Base-by-base conservation (phyloP, 92 coral and sea anemone species). In the Isaurus tuberculatus region DNA sequence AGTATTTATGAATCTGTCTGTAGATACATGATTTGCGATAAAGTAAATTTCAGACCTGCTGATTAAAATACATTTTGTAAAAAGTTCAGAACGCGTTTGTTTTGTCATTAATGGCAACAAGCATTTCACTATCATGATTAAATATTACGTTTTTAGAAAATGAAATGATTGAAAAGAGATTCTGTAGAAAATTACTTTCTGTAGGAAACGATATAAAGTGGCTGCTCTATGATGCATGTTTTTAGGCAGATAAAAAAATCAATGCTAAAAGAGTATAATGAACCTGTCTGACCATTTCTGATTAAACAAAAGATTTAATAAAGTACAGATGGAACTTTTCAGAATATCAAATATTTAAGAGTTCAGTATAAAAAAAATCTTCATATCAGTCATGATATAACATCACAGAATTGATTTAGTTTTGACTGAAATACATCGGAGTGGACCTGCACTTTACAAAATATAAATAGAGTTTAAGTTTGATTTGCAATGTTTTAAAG, bases 31-130 rank as follows among this genome's bases (percentile, higher is more conserved):
- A 60, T 36, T 55, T 77, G 30, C 13, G 82, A 77, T 57, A 65
- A 77, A 58, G 82, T 34, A 77, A 53, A 77, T 33, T 58, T 77
- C 82, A 77, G 82, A 48, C 82, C 82, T 77, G 82, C 82, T 77
- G 82, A 60, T 77, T 55, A 77, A 61, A 20, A 33, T 40, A 74
- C n/a, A 40, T 71, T 77, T 42, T 44, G 65, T 34, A 61, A 32
- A 58, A 77, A 77, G 67, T 57, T 20, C 53, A 15, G 48, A 27
- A 10, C 37, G 64, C 15, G 4, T 57, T 22, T 57, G 70, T 27
- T 36, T 77, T 58, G 31, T 58, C 82, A 58, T 37, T 6, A 60
- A 57, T 27, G 64, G 48, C 4, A 58, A 36, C 51, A 36, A 25
- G 20, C 31, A 34, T 30, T 31, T 55, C 25, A 55, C 23, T 4